These are phyloP conservation scores for Carpatolechia fugitivella DNA, from an alignment of 2,888 invertebrate genomes.

Conservation along the genomic window DNA sequence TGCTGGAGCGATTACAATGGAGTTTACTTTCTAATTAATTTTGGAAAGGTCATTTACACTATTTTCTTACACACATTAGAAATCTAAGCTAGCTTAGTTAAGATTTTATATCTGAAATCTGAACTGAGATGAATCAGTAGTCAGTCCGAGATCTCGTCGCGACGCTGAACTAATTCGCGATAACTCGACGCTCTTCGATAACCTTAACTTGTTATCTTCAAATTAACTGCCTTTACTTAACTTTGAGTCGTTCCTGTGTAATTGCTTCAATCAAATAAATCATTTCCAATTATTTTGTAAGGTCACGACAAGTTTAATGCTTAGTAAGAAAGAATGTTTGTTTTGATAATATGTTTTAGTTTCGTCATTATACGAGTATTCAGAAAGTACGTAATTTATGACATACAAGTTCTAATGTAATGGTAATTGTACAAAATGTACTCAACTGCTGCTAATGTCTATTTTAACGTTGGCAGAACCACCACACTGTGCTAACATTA, in stretches of 20 bases:
- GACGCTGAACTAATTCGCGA: not conserved
- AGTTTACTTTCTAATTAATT: constrained; percentile 25
- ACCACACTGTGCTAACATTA: not conserved
- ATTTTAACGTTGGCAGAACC: not conserved
- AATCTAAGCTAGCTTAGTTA: not conserved
- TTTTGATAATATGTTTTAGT: not conserved
- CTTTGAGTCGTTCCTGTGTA: not conserved
- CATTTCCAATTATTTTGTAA: not conserved
- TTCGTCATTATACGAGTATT: too few species aligned
- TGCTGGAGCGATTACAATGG: constrained; percentile 24
- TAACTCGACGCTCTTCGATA: not conserved
- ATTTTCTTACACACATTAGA: constrained; percentile 2
- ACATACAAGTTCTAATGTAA: too few species aligned
- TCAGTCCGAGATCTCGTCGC: not conserved
- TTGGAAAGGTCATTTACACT: constrained; percentile 30
- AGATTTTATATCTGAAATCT: not conserved
- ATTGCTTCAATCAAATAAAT: not conserved
- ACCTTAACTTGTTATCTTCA: not conserved
- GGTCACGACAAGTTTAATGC: not conserved
- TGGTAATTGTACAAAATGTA: too few species aligned
- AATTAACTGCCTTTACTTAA: not conserved
- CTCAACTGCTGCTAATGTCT: too few species aligned
- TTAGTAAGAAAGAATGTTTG: too few species aligned
- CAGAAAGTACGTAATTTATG: too few species aligned
- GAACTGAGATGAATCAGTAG: not conserved